phyloP scores from a whole-genome alignment of 2,797 vertebrate genomes.

The Galagoides demidoff region DNA sequence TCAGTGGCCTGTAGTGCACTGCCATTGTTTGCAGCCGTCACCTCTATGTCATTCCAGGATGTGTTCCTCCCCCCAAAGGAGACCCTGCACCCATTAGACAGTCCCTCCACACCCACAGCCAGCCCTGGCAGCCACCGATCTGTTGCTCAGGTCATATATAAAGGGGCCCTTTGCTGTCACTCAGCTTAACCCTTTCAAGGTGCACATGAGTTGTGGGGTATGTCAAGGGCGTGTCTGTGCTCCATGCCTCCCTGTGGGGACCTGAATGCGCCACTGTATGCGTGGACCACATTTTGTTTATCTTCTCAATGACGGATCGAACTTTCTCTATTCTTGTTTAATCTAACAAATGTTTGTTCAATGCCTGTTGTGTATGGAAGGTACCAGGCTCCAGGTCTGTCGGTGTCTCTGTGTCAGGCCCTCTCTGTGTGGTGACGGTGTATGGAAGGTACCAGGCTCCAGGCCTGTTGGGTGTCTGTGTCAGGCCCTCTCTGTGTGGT shows the following conservation, averaged over 20 bases:
- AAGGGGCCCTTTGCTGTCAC: neutral
- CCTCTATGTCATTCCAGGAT: neutral
- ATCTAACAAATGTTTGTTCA: neutral
- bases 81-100: neutral
- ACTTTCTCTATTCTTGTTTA: neutral
- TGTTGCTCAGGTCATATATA: neutral
- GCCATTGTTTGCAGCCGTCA: neutral
- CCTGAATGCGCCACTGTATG: accelerated
- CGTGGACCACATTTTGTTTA: neutral
- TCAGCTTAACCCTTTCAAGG: neutral
- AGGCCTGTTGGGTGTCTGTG: too few relatives aligned
- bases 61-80: neutral
- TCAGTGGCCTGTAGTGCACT: too few relatives aligned
- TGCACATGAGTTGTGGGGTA: accelerated
- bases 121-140: neutral
- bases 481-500: too few relatives aligned
- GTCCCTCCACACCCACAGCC: neutral
- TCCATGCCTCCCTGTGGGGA: neutral
- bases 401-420: too few relatives aligned
- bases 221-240: accelerated
- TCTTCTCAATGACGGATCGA: neutral
- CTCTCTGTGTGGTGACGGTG: too few relatives aligned
- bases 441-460: too few relatives aligned
- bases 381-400: too few relatives aligned
- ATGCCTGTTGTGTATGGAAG: too few relatives aligned